Evolutionary conservation across 2,888 invertebrate genomes (phyloP).

Genomic region (Melanchra persicariae): DNA sequence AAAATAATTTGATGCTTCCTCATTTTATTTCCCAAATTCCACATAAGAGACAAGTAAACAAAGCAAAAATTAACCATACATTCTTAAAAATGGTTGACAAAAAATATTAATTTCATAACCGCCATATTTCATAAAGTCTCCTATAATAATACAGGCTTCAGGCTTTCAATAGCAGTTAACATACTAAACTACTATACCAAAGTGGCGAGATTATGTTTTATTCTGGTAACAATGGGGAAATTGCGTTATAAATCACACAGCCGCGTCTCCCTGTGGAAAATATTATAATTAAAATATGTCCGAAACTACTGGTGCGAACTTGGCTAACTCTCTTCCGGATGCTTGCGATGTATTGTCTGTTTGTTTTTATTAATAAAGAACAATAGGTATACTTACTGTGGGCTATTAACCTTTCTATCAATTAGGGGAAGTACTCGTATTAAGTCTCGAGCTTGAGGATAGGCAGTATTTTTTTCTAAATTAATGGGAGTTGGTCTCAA

Average conservation of each 20-base stretch:
- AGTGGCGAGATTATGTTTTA: constrained; percentile 71
- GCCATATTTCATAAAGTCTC: constrained; percentile 69
- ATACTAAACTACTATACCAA: constrained; percentile 69
- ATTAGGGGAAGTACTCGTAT: no score
- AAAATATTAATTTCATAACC: constrained; percentile 64
- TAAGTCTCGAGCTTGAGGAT: no score
- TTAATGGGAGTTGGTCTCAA: no score
- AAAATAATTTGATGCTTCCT: no score
- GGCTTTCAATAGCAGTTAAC: constrained; percentile 67
- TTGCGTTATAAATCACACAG: constrained; percentile 71
- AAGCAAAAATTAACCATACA: no score
- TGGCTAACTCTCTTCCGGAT: constrained; percentile 38
- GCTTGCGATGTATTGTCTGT: constrained; percentile 33
- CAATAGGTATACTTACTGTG: neutral
- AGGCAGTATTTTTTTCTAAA: no score
- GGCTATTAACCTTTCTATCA: neutral
- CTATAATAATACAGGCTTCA: constrained; percentile 60
- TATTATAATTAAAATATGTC: constrained; percentile 67
- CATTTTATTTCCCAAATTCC: no score
- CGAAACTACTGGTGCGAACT: constrained; percentile 49
- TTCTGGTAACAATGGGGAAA: constrained; percentile 72
- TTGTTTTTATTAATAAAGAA: constrained; percentile 49
- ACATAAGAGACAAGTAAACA: no score
- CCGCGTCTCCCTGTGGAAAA: constrained; percentile 59
- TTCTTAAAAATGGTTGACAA: neutral